Evolutionary conservation across 37 sponge, comb jelly and placozoan species (phyloP).

Genomic region (Petrosia ficiformis): DNA sequence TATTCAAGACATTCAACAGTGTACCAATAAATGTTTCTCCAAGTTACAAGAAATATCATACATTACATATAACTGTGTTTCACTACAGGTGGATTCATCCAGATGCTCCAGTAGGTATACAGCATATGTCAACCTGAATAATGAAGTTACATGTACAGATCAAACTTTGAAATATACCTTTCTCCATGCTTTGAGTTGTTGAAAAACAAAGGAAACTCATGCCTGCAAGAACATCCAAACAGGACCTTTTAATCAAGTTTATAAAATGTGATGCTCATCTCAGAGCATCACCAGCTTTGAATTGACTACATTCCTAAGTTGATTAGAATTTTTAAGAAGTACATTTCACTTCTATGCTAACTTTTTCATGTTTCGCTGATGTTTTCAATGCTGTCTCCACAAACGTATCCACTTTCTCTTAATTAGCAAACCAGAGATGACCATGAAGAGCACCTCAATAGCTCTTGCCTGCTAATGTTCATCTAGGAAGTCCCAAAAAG

Average conservation of each 20-base stretch:
- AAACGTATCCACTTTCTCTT: slow-evolving; percentile 1
- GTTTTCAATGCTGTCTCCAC: background rate
- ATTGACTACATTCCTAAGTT: slow-evolving; percentile 5
- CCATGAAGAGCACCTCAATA: background rate
- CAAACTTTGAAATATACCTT: too few species aligned
- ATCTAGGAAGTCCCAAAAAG: background rate
- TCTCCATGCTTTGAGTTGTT: background rate
- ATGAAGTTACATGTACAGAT: background rate
- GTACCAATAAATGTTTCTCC: background rate
- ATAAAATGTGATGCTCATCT: background rate
- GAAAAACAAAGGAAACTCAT: slow-evolving; percentile 7
- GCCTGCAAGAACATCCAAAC: background rate
- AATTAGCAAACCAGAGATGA: background rate
- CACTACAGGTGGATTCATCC: background rate
- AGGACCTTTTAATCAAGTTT: background rate
- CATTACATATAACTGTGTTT: background rate
- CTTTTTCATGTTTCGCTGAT: background rate
- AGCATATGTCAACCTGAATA: background rate
- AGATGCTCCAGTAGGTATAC: background rate
- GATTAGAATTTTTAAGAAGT: background rate
- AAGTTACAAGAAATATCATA: slow-evolving; percentile 14
- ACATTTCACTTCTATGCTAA: background rate
- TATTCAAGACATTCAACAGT: slow-evolving; percentile 1
- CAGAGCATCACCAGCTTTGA: background rate
- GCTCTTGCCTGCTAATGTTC: slow-evolving; percentile 5